Conservation (phyloP, 2,797 vertebrate genomes). For the Carduelis carduelis region DNA sequence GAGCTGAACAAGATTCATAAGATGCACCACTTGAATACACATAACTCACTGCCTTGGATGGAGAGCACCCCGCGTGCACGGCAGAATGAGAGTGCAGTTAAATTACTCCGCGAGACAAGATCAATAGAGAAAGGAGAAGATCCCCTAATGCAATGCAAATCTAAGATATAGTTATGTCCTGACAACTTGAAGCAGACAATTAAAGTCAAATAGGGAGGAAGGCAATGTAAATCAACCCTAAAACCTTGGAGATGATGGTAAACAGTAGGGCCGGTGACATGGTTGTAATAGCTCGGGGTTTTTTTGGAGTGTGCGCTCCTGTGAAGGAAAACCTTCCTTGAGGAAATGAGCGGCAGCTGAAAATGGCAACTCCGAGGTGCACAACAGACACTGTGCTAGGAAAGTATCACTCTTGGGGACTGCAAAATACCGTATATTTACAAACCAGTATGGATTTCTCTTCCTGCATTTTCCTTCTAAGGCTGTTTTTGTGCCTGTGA, state of each 20-base stretch:
- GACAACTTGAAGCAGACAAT: slow-evolving; percentile 70
- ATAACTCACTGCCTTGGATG: slow-evolving; percentile 79
- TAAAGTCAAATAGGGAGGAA: slow-evolving; percentile 69
- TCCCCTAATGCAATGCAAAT: slow-evolving; percentile 72
- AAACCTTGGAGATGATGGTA: slow-evolving; percentile 57
- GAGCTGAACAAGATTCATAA: slow-evolving; percentile 84
- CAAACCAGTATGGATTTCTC: neutral
- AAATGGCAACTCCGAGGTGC: neutral
- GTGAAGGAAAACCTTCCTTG: neutral
- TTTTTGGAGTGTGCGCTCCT: neutral
- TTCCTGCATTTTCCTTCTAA: neutral
- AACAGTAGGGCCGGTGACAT: slow-evolving; percentile 5
- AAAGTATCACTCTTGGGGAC: neutral
- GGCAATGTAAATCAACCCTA: slow-evolving; percentile 55
- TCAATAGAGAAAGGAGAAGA: slow-evolving; percentile 69
- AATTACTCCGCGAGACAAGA: slow-evolving; percentile 76
- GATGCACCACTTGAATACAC: slow-evolving; percentile 78
- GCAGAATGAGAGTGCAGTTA: slow-evolving; percentile 82
- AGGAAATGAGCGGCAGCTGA: neutral
- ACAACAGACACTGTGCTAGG: neutral
- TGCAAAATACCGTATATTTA: neutral
- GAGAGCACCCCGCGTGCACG: slow-evolving; percentile 69
- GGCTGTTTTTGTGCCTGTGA: neutral
- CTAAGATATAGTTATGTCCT: slow-evolving; percentile 71
- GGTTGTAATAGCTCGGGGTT: slow-evolving; percentile 6